Evolutionary conservation across 2,888 invertebrate species (phyloP).

Genomic region (Rhingia campestris): DNA sequence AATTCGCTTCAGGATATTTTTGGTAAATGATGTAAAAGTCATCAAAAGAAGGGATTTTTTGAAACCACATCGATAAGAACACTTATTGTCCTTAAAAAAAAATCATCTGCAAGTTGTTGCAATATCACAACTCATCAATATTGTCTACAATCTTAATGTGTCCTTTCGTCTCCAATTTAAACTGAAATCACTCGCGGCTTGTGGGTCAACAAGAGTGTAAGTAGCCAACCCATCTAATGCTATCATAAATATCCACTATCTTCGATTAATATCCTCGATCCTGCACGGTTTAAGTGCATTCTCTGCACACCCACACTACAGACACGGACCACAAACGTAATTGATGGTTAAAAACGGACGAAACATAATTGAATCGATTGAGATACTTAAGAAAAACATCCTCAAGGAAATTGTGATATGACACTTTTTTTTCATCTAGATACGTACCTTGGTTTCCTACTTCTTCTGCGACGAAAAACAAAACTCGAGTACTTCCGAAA

Average conservation of each 20-base stretch:
- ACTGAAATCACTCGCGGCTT: background rate
- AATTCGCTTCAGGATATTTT: too few species aligned
- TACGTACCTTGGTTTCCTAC: constrained; percentile 18
- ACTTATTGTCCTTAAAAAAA: too few species aligned
- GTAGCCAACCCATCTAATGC: constrained; percentile 1
- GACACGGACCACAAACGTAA: constrained; percentile 7
- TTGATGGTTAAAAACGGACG: constrained; percentile 33
- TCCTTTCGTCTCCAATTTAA: background rate
- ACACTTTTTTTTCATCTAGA: constrained; percentile 9
- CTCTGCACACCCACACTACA: constrained; percentile 6
- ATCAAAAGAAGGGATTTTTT: too few species aligned
- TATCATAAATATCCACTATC: constrained; percentile 37
- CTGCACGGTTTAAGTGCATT: constrained; percentile 31
- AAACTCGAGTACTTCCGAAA: constrained; percentile 32
- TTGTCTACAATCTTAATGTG: background rate
- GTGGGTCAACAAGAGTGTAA: background rate
- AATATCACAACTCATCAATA: background rate
- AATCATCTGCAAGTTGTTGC: background rate
- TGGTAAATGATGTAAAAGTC: too few species aligned
- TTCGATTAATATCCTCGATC: constrained; percentile 38
- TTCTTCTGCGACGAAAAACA: constrained; percentile 22
- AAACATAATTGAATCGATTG: constrained; percentile 64
- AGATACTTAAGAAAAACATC: constrained; percentile 62
- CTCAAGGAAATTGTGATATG: constrained; percentile 36
- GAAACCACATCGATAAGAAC: too few species aligned